Evolutionary conservation across 2,113 vertebrate genomes (phyloP).

Genomic region (Willisornis vidua): DNA sequence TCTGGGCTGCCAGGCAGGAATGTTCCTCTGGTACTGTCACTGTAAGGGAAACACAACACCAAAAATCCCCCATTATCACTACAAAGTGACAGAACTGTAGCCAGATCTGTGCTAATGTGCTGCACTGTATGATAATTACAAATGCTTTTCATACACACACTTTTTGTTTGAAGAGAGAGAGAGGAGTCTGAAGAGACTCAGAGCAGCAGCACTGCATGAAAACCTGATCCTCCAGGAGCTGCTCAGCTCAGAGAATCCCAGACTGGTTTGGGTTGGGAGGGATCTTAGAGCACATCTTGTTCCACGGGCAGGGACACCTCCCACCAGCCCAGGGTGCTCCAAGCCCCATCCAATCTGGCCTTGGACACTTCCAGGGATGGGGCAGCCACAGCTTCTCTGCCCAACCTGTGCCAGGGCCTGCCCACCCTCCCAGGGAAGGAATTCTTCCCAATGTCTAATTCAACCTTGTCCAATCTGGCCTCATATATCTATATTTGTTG

Average conservation of each 20-base stretch:
- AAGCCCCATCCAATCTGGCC: no score
- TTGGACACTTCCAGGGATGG: no score
- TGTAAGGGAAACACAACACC: neutral
- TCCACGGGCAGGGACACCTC: no score
- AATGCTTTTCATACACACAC: constrained; percentile 6
- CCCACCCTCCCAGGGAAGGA: no score
- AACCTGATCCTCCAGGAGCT: neutral
- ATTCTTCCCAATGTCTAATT: no score
- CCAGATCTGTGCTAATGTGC: constrained; percentile 29
- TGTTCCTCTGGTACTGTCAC: neutral
- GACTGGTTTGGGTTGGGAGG: no score
- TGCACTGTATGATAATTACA: constrained; percentile 40
- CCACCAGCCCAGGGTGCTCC: no score
- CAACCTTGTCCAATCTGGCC: no score
- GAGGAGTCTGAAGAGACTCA: neutral
- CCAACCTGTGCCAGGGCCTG: no score
- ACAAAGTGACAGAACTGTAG: constrained; percentile 53
- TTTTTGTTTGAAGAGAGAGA: neutral
- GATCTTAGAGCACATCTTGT: no score
- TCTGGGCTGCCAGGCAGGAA: neutral
- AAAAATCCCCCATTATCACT: constrained; percentile 14
- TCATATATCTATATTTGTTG: no score
- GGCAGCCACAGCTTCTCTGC: no score
- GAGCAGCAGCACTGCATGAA: neutral
- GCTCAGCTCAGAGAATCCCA: neutral